Evolutionary conservation across 1,140 invertebrate species (phyloP).

Genomic region (Aleiodes sp.): DNA sequence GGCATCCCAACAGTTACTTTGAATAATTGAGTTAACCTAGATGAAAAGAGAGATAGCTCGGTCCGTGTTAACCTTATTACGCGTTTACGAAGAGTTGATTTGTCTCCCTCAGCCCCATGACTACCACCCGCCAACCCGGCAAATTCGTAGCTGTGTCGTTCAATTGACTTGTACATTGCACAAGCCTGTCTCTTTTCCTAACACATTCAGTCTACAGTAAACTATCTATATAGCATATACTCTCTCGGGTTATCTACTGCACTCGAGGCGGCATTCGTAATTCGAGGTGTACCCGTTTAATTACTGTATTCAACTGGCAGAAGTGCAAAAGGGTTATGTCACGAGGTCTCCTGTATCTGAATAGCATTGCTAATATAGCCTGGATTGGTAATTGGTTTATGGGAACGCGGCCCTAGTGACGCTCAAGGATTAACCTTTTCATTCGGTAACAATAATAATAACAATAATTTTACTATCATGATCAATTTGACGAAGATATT

Average conservation of each 20-base stretch:
- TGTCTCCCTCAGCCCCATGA: too few relatives aligned
- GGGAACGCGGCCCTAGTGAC: slow-evolving; percentile 19
- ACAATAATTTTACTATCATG: background rate
- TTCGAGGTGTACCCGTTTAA: slow-evolving; percentile 32
- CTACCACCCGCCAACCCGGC: too few relatives aligned
- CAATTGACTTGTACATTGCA: too few relatives aligned
- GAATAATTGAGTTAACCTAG: background rate
- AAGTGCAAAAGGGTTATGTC: slow-evolving; percentile 28
- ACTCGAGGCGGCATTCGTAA: slow-evolving; percentile 29
- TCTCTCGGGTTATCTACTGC: background rate
- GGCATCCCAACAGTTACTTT: slow-evolving; percentile 36
- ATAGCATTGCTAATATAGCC: slow-evolving; percentile 32
- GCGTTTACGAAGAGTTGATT: too few relatives aligned
- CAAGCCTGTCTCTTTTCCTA: too few relatives aligned
- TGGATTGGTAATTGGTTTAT: slow-evolving; percentile 33
- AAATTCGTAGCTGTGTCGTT: too few relatives aligned
- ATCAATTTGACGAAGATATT: background rate
- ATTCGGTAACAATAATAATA: background rate
- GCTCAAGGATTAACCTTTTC: background rate
- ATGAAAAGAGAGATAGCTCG: too few relatives aligned
- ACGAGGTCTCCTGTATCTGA: slow-evolving; percentile 13
- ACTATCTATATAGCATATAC: background rate
- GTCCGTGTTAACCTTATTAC: too few relatives aligned
- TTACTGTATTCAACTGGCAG: slow-evolving; percentile 31
- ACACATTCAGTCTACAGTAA: background rate